Percentiles rank a stretch among this genome's conserved stretches.
Evolutionary conservation across 1,140 invertebrate genomes (phyloP).

Genomic region (Melipona quadrifasciata): DNA sequence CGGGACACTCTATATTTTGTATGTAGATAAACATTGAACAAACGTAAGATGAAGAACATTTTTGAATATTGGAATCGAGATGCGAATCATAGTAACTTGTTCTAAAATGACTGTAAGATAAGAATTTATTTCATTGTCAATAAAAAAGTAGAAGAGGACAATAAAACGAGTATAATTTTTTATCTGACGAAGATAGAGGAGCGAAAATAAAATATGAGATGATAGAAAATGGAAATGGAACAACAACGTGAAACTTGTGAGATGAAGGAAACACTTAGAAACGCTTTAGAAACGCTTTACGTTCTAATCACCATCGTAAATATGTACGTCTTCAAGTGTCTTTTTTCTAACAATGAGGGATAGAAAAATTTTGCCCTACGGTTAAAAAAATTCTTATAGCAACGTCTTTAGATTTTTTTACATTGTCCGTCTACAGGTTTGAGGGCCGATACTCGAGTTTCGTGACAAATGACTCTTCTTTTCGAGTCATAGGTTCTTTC

Average conservation of each 20-base stretch:
- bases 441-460: not conserved
- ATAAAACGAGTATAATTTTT: not conserved
- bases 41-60: too few relatives aligned
- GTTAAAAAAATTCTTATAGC: conserved; percentile 30
- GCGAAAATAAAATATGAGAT: not conserved
- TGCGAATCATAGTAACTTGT: not conserved
- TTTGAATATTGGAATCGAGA: too few relatives aligned
- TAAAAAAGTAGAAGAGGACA: not conserved
- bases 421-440: not conserved
- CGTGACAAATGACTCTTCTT: not conserved
- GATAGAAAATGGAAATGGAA: not conserved
- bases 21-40: too few relatives aligned
- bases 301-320: conserved; percentile 60
- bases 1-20: too few relatives aligned
- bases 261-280: conserved; percentile 29
- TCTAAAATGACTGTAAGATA: not conserved
- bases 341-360: not conserved
- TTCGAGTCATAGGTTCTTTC: not conserved
- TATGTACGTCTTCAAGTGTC: conserved; percentile 31
- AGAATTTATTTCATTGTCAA: not conserved
- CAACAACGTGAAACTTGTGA: not conserved
- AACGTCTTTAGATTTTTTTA: not conserved
- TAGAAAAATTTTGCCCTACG: conserved; percentile 56
- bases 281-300: conserved; percentile 39
- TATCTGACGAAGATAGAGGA: not conserved